phyloP scores from a whole-genome alignment of 2,797 vertebrate species.

The Sebastes nivosus region DNA sequence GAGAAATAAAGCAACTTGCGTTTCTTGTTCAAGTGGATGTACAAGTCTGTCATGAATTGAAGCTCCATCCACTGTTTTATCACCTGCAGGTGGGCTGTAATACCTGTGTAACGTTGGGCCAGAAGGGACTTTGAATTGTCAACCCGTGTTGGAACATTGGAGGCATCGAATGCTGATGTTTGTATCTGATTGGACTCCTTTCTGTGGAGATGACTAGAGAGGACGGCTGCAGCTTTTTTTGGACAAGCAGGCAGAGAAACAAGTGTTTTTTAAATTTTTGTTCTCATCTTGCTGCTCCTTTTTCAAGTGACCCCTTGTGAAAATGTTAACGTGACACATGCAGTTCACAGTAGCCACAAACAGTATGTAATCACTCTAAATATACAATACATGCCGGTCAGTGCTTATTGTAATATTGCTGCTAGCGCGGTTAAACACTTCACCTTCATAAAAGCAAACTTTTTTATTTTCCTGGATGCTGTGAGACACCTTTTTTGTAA shows the following conservation, averaged over 20 bases:
- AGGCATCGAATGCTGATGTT: constrained; percentile 9
- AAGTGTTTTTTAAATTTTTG: not conserved
- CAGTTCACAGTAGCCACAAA: constrained; percentile 8
- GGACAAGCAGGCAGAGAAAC: constrained; percentile 5
- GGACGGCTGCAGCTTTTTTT: not conserved
- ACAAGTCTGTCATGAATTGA: constrained; percentile 34
- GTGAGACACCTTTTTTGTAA: not conserved
- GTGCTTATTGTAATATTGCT: constrained; percentile 29
- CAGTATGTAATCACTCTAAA: constrained; percentile 10
- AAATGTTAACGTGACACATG: constrained; percentile 12
- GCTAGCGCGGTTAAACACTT: not conserved
- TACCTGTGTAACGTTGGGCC: constrained; percentile 19
- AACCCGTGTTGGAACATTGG: not conserved
- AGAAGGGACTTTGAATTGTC: not conserved
- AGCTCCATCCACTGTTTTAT: constrained; percentile 49
- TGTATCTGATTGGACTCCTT: constrained; percentile 11
- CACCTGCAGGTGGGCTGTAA: constrained; percentile 29
- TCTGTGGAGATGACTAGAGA: not conserved
- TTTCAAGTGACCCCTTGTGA: constrained; percentile 5
- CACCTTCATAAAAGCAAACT: not conserved
- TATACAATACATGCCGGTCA: constrained; percentile 9
- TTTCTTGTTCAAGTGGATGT: constrained; percentile 61
- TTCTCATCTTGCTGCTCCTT: not conserved
- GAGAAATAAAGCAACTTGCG: constrained; percentile 41
- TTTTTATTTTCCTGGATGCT: not conserved